Evolutionary conservation across 2,888 invertebrate species (phyloP).

Genomic region (Bimastos eiseni): DNA sequence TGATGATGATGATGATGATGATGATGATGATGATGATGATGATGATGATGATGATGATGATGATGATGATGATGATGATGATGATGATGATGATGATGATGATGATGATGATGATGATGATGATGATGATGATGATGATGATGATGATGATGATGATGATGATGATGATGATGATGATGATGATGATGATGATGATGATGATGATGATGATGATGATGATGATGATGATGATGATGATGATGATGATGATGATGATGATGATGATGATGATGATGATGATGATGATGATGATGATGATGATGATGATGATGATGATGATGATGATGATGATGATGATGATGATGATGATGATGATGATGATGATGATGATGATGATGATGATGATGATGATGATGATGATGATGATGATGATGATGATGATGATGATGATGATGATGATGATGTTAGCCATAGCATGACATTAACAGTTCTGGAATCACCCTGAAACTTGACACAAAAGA

Average conservation of each 20-base stretch:
- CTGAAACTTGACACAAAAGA: too few relatives aligned
- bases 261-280: slow-evolving; percentile 31
- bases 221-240: slow-evolving; percentile 31
- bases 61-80: not conserved
- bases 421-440: too few relatives aligned
- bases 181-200: slow-evolving; percentile 32
- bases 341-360: too few relatives aligned
- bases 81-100: too few relatives aligned
- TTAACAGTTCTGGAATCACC: too few relatives aligned
- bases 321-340: too few relatives aligned
- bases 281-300: too few relatives aligned
- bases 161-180: slow-evolving; percentile 29
- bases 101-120: too few relatives aligned
- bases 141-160: not conserved
- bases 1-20: not conserved
- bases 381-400: slow-evolving; percentile 14
- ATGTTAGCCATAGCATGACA: too few relatives aligned
- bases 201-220: slow-evolving; percentile 29
- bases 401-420: slow-evolving; percentile 14
- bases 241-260: slow-evolving; percentile 31
- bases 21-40: slow-evolving; percentile 30
- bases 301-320: too few relatives aligned
- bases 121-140: too few relatives aligned
- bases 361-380: not conserved
- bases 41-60: slow-evolving; percentile 32